Conservation (phyloP, 2,888 invertebrate species). For the Andricus quercusramuli region DNA sequence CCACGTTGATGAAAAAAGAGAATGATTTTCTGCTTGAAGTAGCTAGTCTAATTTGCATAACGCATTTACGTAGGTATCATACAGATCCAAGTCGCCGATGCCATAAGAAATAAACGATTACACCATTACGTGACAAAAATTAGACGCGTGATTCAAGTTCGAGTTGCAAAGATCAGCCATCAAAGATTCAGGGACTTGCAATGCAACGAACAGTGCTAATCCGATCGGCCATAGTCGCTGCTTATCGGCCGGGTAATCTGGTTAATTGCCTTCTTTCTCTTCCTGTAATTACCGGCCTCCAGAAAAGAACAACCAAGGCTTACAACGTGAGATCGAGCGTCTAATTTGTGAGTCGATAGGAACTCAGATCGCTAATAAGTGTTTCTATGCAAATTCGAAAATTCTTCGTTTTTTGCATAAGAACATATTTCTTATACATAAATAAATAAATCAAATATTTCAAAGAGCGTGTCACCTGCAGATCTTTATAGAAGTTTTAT, state of each 20-base stretch:
- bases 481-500: too few species aligned
- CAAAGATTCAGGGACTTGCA: background rate
- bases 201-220: constrained; percentile 58
- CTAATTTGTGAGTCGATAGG: background rate
- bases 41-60: constrained; percentile 1
- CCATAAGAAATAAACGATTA: background rate
- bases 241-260: constrained; percentile 60
- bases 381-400: background rate
- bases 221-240: constrained; percentile 57
- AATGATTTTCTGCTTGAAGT: background rate
- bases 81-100: background rate
- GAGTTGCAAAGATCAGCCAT: background rate
- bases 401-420: background rate
- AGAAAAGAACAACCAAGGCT: constrained; percentile 8
- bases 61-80: background rate
- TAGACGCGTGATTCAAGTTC: background rate
- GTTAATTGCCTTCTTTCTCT: constrained; percentile 61
- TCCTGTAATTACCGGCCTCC: constrained; percentile 56
- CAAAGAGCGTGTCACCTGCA: background rate
- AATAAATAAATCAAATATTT: background rate
- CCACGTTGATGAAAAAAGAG: too few species aligned
- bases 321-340: background rate
- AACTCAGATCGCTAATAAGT: background rate
- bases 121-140: background rate
- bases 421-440: background rate